phyloP scores from a whole-genome alignment of 2,888 invertebrate species.

The Pinctada fucata region DNA sequence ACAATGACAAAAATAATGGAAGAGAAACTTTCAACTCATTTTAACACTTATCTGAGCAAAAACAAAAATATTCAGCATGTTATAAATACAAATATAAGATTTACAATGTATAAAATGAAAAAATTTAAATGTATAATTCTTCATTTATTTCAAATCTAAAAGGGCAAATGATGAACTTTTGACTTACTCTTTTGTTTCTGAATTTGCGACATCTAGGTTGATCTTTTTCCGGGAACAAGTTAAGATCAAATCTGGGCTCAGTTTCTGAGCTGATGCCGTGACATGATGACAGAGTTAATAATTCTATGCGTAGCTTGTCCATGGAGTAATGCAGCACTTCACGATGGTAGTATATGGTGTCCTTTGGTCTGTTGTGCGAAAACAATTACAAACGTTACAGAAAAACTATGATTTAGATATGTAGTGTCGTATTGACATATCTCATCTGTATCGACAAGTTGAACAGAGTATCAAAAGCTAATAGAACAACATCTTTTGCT shows the following conservation, averaged over 20 bases:
- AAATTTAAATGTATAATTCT: too few species aligned
- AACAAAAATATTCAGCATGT: not conserved
- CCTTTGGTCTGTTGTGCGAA: constrained; percentile 53
- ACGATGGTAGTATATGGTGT: constrained; percentile 86
- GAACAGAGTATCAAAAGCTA: too few species aligned
- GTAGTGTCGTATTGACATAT: too few species aligned
- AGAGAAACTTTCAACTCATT: too few species aligned
- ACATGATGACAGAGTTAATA: constrained; percentile 89
- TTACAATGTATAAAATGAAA: too few species aligned
- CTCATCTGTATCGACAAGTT: too few species aligned
- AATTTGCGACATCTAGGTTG: constrained; percentile 86
- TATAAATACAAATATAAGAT: too few species aligned
- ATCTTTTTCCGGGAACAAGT: constrained; percentile 82
- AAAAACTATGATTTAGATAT: not conserved
- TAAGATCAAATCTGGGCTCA: constrained; percentile 83
- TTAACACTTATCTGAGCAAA: not conserved
- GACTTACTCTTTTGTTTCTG: constrained; percentile 75
- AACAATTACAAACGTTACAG: not conserved
- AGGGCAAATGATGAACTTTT: not conserved
- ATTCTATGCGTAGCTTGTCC: constrained; percentile 87
- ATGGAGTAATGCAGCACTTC: constrained; percentile 88
- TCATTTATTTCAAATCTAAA: too few species aligned
- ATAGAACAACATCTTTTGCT: too few species aligned
- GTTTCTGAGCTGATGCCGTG: constrained; percentile 85
- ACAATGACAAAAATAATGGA: too few species aligned